These are phyloP conservation scores for Papilio polytes DNA, from an alignment of 1,140 invertebrate species.

Conservation along the genomic window DNA sequence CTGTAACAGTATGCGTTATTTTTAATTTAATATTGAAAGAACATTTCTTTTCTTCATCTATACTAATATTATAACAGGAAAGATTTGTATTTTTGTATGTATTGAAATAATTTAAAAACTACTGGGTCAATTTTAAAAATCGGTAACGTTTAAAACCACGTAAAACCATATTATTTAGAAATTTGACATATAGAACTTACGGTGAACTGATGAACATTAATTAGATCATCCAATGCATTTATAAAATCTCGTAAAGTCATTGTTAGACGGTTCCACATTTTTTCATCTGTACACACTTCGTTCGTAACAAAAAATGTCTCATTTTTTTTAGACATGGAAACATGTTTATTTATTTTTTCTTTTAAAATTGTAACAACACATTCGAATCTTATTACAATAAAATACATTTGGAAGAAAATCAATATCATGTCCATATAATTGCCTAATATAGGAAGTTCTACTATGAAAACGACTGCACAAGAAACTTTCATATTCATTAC, in stretches of 20 bases:
- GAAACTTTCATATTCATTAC: constrained; percentile 38
- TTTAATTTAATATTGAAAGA: too few species aligned
- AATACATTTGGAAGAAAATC: constrained; percentile 45
- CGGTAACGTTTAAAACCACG: too few species aligned
- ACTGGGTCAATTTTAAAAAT: too few species aligned
- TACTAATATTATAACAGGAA: too few species aligned
- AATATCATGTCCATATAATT: constrained; percentile 47
- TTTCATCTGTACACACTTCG: neutral
- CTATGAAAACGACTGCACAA: constrained; percentile 36
- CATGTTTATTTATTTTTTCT: constrained; percentile 20
- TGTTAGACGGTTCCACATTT: constrained; percentile 39
- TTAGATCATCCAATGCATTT: constrained; percentile 46
- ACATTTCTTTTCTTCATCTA: too few species aligned
- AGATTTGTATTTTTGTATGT: too few species aligned
- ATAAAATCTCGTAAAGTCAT: constrained; percentile 44
- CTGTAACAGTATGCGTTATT: constrained; percentile 6
- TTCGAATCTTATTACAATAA: constrained; percentile 47
- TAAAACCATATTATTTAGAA: too few species aligned
- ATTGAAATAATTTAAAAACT: too few species aligned
- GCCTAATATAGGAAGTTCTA: constrained; percentile 8
- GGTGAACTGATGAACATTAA: constrained; percentile 51
- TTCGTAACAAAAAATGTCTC: constrained; percentile 2
- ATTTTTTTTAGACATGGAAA: neutral
- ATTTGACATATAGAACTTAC: constrained; percentile 39
- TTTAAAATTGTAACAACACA: constrained; percentile 48